Evolutionary conservation across 1,140 invertebrate species (phyloP).

Genomic region (Magallana gigas): DNA sequence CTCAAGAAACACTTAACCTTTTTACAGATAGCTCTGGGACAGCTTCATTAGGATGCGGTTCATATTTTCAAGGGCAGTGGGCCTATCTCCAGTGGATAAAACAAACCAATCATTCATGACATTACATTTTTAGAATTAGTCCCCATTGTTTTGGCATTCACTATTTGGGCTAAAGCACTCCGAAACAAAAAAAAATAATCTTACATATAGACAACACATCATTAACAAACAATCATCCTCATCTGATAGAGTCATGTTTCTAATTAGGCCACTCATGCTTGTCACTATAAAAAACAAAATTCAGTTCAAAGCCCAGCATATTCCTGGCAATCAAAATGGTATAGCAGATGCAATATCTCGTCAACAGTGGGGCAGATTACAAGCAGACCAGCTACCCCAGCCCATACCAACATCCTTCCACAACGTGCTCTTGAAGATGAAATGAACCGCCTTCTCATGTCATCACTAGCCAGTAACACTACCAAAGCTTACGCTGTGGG

Average conservation of each 20-base stretch:
- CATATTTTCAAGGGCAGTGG: background rate
- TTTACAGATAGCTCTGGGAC: slow-evolving; percentile 49
- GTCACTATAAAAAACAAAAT: slow-evolving; percentile 36
- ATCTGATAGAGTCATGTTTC: slow-evolving; percentile 43
- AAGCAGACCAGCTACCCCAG: background rate
- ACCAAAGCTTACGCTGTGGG: no score
- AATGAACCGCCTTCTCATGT: slow-evolving; percentile 29
- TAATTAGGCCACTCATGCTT: slow-evolving; percentile 41
- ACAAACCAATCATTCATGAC: slow-evolving; percentile 3
- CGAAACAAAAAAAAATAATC: slow-evolving; percentile 41
- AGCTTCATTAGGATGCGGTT: slow-evolving; percentile 38
- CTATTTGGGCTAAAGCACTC: slow-evolving; percentile 36
- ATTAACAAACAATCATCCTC: slow-evolving; percentile 39
- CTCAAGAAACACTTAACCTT: background rate
- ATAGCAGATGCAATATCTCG: slow-evolving; percentile 52
- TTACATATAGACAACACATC: slow-evolving; percentile 46
- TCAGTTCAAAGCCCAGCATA: slow-evolving; percentile 45
- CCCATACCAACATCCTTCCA: slow-evolving; percentile 43
- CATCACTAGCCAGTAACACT: slow-evolving; percentile 37
- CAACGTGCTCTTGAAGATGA: slow-evolving; percentile 21
- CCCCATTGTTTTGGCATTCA: slow-evolving; percentile 46
- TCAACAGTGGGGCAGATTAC: slow-evolving; percentile 40
- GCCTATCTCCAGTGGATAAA: slow-evolving; percentile 33
- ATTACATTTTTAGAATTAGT: slow-evolving; percentile 52
- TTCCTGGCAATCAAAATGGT: slow-evolving; percentile 37